Percentiles rank a stretch among this genome's conserved stretches.
These are phyloP conservation scores for Sebastes taczanowskii DNA, from an alignment of 2,797 vertebrate species.

Conservation along the genomic window DNA sequence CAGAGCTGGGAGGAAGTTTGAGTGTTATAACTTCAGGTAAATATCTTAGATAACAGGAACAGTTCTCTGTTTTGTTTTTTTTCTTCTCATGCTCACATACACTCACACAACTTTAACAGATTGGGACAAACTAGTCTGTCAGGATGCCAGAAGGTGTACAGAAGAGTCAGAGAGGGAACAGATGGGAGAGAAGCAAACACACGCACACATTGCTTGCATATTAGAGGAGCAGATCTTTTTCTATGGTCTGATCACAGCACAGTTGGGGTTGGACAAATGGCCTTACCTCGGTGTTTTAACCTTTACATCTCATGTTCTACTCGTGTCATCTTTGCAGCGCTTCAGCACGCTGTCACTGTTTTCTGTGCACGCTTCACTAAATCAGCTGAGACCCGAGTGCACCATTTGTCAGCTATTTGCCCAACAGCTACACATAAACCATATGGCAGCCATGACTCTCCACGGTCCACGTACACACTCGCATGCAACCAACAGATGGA, in stretches of 20 bases:
- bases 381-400: neutral
- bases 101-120: conserved; percentile 16
- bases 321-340: neutral
- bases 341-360: neutral
- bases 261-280: conserved; percentile 5
- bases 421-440: conserved; percentile 34
- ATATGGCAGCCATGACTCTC: conserved; percentile 29
- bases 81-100: neutral
- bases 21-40: neutral
- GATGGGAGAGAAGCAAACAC: conserved; percentile 18
- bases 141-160: conserved; percentile 35
- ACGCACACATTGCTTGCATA: neutral
- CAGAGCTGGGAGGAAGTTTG: too few species aligned
- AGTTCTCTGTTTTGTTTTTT: neutral
- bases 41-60: neutral
- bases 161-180: conserved; percentile 24
- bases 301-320: neutral
- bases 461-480: neutral
- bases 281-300: neutral
- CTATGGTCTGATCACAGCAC: neutral
- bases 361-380: conserved; percentile 4
- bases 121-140: conserved; percentile 11
- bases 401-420: conserved; percentile 37
- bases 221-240: neutral
- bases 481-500: conserved; percentile 45